These are phyloP conservation scores for Heliconius ethilla DNA, from an alignment of 2,888 invertebrate species.

Conservation along the genomic window DNA sequence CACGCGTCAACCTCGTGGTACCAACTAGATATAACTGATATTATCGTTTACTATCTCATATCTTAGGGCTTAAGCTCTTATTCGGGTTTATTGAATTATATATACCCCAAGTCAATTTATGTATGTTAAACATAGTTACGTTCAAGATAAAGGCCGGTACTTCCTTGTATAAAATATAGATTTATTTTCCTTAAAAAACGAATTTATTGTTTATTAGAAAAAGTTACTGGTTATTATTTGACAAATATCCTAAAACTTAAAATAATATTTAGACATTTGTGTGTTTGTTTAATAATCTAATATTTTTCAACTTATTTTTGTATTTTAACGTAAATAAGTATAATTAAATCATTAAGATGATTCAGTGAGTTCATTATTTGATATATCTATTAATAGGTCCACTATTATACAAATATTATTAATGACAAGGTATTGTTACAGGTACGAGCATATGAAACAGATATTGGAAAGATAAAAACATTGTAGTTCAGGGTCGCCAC, in stretches of 20 bases:
- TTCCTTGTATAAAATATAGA: background rate
- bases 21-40: slow-evolving; percentile 13
- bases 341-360: too few relatives aligned
- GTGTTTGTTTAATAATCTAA: too few relatives aligned
- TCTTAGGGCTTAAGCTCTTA: slow-evolving; percentile 14
- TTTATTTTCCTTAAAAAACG: background rate
- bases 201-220: background rate
- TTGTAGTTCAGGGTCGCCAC: slow-evolving; percentile 27
- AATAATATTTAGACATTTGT: background rate
- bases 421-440: slow-evolving; percentile 1
- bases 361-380: too few relatives aligned
- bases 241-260: background rate
- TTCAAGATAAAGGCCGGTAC: background rate
- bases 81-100: slow-evolving; percentile 22
- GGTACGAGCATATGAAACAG: slow-evolving; percentile 1
- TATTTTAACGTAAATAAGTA: background rate
- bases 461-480: slow-evolving; percentile 21
- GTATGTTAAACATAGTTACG: background rate
- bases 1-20: slow-evolving; percentile 27
- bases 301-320: too few relatives aligned
- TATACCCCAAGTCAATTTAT: slow-evolving; percentile 4
- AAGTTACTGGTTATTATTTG: background rate
- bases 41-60: slow-evolving; percentile 6
- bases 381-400: too few relatives aligned
- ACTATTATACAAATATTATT: background rate